Conservation (phyloP, 2,888 invertebrate species). For the Dryadula phaetusa region DNA sequence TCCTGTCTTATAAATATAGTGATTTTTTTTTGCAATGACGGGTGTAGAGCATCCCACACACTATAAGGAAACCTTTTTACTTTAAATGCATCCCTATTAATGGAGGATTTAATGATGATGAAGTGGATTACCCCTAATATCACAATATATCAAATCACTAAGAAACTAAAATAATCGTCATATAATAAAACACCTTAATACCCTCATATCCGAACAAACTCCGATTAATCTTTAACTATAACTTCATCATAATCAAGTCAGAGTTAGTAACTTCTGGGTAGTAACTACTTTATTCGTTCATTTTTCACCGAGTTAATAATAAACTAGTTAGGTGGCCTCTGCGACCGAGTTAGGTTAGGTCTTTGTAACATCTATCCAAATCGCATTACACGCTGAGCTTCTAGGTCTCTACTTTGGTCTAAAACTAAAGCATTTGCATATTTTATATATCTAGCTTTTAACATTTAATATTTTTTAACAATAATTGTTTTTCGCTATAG, state of each 20-base stretch:
- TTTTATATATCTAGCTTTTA: not conserved
- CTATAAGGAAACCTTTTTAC: too few relatives aligned
- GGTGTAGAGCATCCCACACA: too few relatives aligned
- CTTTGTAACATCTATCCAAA: constrained; percentile 72
- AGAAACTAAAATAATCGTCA: not conserved
- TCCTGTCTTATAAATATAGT: too few relatives aligned
- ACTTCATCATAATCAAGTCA: constrained; percentile 30
- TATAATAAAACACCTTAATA: constrained; percentile 3
- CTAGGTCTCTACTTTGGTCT: constrained; percentile 43
- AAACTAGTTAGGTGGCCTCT: constrained; percentile 59
- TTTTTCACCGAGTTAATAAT: constrained; percentile 53
- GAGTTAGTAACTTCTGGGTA: constrained; percentile 38
- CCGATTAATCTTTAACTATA: constrained; percentile 16
- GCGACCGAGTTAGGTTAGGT: constrained; percentile 52
- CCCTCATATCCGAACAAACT: constrained; percentile 15
- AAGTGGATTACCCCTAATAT: too few relatives aligned
- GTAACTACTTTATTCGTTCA: constrained; percentile 41
- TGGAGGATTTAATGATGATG: too few relatives aligned
- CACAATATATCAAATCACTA: too few relatives aligned
- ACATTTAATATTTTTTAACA: too few relatives aligned
- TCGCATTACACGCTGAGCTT: constrained; percentile 59
- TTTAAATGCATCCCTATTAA: too few relatives aligned
- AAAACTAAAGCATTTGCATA: constrained; percentile 34
- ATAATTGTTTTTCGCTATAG: too few relatives aligned
- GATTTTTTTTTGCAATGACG: too few relatives aligned